Evolutionary conservation across 2,113 vertebrate species (phyloP).

Genomic region (Leptodactylus fuscus): DNA sequence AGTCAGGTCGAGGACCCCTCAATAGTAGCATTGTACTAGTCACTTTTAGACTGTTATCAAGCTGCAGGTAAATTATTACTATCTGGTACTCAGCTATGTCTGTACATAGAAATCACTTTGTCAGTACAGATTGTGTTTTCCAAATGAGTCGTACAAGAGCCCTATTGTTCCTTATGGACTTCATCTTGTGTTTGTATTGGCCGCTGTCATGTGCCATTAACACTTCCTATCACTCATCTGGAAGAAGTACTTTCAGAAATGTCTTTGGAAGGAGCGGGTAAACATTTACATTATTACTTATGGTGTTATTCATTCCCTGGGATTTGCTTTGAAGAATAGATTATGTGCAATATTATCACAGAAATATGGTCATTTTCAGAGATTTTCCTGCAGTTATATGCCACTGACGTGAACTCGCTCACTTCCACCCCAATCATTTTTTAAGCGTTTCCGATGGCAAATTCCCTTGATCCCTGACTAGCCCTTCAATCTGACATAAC

Average conservation of each 20-base stretch:
- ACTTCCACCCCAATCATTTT: neutral
- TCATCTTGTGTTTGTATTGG: constrained; percentile 37
- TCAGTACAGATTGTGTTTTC: no score
- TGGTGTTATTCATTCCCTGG: constrained; percentile 34
- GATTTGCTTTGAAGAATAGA: neutral
- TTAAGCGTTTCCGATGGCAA: neutral
- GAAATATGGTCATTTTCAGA: neutral
- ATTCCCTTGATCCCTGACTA: neutral
- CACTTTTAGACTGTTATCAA: neutral
- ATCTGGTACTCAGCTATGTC: neutral
- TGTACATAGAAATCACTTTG: neutral
- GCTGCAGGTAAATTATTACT: constrained; percentile 21
- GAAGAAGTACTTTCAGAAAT: constrained; percentile 32
- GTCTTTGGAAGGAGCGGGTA: constrained; percentile 4
- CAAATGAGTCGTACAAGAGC: neutral
- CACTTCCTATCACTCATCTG: constrained; percentile 12
- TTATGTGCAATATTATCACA: constrained; percentile 12
- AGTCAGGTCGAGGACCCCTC: neutral
- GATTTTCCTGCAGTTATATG: neutral
- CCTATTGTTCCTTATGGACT: constrained; percentile 21
- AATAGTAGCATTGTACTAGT: constrained; percentile 11
- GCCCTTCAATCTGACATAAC: neutral
- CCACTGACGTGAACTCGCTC: neutral
- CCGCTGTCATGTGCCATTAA: constrained; percentile 40
- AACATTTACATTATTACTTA: constrained; percentile 42